Conservation (phyloP, 2,113 vertebrate species). For the Corydoras maculifer region DNA sequence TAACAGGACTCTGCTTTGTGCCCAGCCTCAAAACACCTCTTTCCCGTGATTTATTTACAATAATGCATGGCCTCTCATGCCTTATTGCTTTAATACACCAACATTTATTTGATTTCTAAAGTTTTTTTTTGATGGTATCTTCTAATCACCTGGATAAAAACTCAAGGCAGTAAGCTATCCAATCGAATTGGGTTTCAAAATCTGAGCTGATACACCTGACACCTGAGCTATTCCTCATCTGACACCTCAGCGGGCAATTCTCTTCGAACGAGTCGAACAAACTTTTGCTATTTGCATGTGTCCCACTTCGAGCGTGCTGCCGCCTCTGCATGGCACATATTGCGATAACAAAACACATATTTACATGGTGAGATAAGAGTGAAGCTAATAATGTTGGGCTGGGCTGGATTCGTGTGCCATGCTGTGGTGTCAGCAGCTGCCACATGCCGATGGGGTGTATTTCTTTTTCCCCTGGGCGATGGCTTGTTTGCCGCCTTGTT, state of each 20-base stretch:
- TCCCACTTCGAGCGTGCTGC: slow-evolving; percentile 30
- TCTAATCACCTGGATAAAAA: not conserved
- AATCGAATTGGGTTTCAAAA: not conserved
- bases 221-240: slow-evolving; percentile 25
- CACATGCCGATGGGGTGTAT: slow-evolving; percentile 29
- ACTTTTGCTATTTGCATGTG: slow-evolving; percentile 47
- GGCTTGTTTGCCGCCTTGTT: slow-evolving; percentile 46
- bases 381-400: slow-evolving; percentile 37
- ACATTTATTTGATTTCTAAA: no score
- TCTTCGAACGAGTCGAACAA: slow-evolving; percentile 43
- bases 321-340: slow-evolving; percentile 26
- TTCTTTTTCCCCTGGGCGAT: slow-evolving; percentile 48
- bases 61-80: no score
- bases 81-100: no score
- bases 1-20: no score
- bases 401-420: slow-evolving; percentile 37
- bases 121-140: no score
- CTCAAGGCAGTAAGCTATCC: slow-evolving; percentile 7
- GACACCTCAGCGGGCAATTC: slow-evolving; percentile 35
- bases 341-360: slow-evolving; percentile 45
- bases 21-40: no score
- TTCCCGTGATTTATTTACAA: no score
- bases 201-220: slow-evolving; percentile 10
- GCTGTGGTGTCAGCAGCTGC: slow-evolving; percentile 46
- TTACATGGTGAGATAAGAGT: slow-evolving; percentile 44